Evolutionary conservation across 1,140 invertebrate species (phyloP), one percentile per base, ranked within the genome.

Genomic region (Calycopis cecrops): DNA sequence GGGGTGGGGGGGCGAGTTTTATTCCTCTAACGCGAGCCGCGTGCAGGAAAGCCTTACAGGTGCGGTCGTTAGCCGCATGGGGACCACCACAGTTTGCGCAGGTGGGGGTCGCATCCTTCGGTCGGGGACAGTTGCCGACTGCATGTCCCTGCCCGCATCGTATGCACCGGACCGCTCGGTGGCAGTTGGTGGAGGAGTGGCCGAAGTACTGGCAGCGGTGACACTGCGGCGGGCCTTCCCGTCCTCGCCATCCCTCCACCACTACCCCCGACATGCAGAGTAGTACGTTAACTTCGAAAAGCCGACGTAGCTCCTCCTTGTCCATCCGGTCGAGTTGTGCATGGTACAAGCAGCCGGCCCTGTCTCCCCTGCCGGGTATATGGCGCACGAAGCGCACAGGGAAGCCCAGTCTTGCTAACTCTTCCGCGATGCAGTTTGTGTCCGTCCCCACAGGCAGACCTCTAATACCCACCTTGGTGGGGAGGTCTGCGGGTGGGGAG

Each of bases 401-500:
- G 21, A 28, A 28, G 21, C 21, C 21, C 21, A 28, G 21, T 2
- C 6, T 6, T 6, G 6, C 6, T 2, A 28, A 6, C 21, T 28
- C 21, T 6, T 2, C 12, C 7, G 12, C 12, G 10, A 44, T 14
- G 12, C 7, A 4, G 11, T 44, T 7, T 2, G 40, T 2, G 10
- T 2, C 2, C 7, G 40, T 44, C 12, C 12, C 8, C 7, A 11
- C 10, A 9, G 40, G 40, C 2, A 14, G 40, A 2, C 40, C 40
- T 16, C 12, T 44, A 9, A 44, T 14, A 9, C 40, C 40, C 12
- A 44, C 40, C 17, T 44, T 44, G 40, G 40, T 44, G 40, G 40
- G 40, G 3, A 44, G 40, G 7, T 44, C 40, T 9, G 2, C 10
- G 1, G 40, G 40, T 12, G 40, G 11, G 12, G 40, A 1, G 40